Percentiles rank a stretch among this genome's conserved stretches.
These are phyloP conservation scores for Eupithecia subumbrata DNA, from an alignment of 2,888 invertebrate genomes.

Conservation along the genomic window DNA sequence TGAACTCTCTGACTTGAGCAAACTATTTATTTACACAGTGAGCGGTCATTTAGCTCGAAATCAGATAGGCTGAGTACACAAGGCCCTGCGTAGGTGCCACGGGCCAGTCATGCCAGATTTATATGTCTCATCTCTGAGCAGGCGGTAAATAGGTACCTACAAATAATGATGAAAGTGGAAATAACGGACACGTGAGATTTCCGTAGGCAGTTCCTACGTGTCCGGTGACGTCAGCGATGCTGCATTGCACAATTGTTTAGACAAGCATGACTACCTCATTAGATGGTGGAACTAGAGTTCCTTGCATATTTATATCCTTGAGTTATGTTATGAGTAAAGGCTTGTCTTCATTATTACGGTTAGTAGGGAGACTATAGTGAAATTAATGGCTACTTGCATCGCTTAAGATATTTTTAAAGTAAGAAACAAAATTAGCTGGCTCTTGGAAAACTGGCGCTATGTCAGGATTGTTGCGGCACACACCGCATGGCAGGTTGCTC, in stretches of 20 bases:
- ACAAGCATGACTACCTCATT: neutral
- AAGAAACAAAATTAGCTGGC: too few species aligned
- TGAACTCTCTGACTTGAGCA: neutral
- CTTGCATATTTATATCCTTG: too few species aligned
- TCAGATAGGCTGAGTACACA: neutral
- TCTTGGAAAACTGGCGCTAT: too few species aligned
- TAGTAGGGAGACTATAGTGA: too few species aligned
- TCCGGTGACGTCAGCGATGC: slow-evolving; percentile 19
- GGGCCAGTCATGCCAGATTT: neutral
- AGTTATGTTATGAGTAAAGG: too few species aligned
- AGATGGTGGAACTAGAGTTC: too few species aligned
- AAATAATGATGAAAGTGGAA: slow-evolving; percentile 22
- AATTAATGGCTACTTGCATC: too few species aligned
- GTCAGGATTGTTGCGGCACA: too few species aligned
- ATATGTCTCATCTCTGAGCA: slow-evolving; percentile 1
- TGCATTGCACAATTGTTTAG: slow-evolving; percentile 19
- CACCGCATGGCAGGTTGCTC: too few species aligned
- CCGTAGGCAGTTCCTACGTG: slow-evolving; percentile 7
- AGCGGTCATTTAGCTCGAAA: neutral
- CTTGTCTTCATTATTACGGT: too few species aligned
- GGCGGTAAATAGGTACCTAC: slow-evolving; percentile 9
- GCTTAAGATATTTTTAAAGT: too few species aligned
- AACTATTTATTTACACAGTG: neutral
- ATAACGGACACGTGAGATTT: slow-evolving; percentile 20
- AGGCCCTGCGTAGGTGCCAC: neutral